phyloP scores from a whole-genome alignment of 2,113 vertebrate genomes.

The Corythaixoides concolor region DNA sequence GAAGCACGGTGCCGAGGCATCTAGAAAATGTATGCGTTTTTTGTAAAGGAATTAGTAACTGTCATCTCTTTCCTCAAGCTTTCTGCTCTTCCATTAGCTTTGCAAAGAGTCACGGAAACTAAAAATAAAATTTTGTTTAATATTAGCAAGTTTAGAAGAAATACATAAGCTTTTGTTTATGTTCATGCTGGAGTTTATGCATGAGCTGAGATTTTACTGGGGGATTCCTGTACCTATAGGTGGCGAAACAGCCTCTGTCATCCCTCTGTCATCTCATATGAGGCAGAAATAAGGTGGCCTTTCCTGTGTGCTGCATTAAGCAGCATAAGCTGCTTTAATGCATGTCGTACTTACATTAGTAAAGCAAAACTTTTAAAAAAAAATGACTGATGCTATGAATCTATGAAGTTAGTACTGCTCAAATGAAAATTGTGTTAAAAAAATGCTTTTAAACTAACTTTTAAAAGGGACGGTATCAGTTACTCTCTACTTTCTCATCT shows the following conservation, averaged over 20 bases:
- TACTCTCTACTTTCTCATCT: neutral
- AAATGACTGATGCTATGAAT: neutral
- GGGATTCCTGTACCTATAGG: neutral
- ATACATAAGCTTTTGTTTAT: no score
- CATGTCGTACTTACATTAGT: neutral
- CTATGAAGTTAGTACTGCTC: neutral
- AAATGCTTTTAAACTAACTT: neutral
- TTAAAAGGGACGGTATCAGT: neutral
- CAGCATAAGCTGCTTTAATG: neutral
- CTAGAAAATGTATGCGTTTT: neutral
- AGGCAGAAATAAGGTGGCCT: neutral
- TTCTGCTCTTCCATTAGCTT: neutral
- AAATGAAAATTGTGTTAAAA: neutral
- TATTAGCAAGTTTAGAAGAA: neutral
- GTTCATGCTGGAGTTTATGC: no score
- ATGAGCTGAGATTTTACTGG: neutral
- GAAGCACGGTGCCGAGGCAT: neutral
- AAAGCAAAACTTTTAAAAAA: neutral
- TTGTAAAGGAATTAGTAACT: neutral
- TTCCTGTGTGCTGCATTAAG: neutral
- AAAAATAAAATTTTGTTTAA: neutral
- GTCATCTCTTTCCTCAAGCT: neutral
- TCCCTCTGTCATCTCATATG: neutral
- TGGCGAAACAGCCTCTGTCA: neutral
- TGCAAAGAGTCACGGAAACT: neutral